A percentile compares a stretch with the other conserved stretches of the same genome.
Conservation (phyloP, 2,113 vertebrate genomes). For the Tupaia chinensis region DNA sequence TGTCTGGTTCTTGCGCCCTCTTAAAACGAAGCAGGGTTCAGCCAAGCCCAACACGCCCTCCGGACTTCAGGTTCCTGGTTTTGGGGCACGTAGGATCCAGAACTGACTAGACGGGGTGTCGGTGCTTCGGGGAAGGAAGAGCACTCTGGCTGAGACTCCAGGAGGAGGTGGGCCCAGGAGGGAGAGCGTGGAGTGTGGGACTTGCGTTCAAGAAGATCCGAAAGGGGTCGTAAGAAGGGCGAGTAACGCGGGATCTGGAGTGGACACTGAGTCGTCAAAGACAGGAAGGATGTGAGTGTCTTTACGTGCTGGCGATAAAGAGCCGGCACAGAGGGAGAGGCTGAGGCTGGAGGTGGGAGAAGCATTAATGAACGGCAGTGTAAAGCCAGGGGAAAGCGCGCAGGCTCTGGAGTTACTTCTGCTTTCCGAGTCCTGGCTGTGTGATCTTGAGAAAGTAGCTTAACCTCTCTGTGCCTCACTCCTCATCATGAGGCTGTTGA, state of each 20-base stretch:
- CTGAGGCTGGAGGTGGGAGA: not conserved
- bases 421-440: not conserved
- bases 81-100: not conserved
- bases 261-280: not conserved
- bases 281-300: not conserved
- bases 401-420: not conserved
- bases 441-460: not conserved
- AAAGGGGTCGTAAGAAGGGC: not conserved
- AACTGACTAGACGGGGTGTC: not conserved
- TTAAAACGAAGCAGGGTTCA: not conserved
- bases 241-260: not conserved
- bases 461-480: conserved; percentile 47
- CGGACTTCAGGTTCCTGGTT: not conserved
- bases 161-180: not conserved
- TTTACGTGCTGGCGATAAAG: not conserved
- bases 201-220: accelerated
- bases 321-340: not conserved
- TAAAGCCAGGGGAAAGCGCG: not conserved
- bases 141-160: not conserved
- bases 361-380: accelerated
- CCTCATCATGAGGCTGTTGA: not conserved
- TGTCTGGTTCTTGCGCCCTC: not conserved
- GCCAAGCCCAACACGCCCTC: not conserved
- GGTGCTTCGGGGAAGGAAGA: not conserved
- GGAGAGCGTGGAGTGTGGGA: not conserved